Conservation (phyloP, 1,140 invertebrate species). For the Musca domestica region DNA sequence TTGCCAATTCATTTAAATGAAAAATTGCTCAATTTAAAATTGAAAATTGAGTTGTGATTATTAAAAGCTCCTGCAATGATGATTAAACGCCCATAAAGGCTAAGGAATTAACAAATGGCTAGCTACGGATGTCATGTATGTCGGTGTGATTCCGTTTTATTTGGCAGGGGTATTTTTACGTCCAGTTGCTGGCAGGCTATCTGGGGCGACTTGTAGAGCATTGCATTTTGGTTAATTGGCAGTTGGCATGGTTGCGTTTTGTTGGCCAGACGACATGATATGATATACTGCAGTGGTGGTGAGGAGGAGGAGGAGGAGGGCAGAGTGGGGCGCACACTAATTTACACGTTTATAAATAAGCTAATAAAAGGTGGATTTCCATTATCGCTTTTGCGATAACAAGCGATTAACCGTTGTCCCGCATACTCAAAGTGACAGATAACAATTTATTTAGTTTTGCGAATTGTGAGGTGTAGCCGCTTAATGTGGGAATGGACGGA, state of each 20-base stretch:
- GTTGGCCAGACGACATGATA: too few species aligned
- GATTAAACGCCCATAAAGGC: conserved; percentile 10
- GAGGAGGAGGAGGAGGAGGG: too few species aligned
- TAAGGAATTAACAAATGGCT: conserved; percentile 17
- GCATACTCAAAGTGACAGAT: too few species aligned
- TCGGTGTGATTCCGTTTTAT: not conserved
- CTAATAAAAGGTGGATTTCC: not conserved
- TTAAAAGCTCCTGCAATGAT: conserved; percentile 23
- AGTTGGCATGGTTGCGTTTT: too few species aligned
- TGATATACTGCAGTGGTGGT: too few species aligned
- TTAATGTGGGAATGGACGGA: too few species aligned
- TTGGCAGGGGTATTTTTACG: not conserved
- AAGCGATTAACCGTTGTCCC: too few species aligned
- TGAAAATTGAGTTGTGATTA: conserved; percentile 29
- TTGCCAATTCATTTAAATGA: conserved; percentile 48
- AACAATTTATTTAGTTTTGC: too few species aligned
- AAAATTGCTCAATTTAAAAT: conserved; percentile 53
- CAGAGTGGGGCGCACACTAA: not conserved
- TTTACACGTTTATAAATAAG: conserved; percentile 5
- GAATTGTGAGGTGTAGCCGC: too few species aligned
- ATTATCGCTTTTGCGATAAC: not conserved
- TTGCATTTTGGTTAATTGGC: too few species aligned
- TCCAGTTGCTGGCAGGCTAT: too few species aligned
- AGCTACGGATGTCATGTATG: not conserved
- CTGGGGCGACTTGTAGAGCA: too few species aligned